Percentiles rank a stretch among this genome's conserved stretches.
phyloP scores from a whole-genome alignment of 2,797 vertebrate species.

The Siniperca scherzeri region DNA sequence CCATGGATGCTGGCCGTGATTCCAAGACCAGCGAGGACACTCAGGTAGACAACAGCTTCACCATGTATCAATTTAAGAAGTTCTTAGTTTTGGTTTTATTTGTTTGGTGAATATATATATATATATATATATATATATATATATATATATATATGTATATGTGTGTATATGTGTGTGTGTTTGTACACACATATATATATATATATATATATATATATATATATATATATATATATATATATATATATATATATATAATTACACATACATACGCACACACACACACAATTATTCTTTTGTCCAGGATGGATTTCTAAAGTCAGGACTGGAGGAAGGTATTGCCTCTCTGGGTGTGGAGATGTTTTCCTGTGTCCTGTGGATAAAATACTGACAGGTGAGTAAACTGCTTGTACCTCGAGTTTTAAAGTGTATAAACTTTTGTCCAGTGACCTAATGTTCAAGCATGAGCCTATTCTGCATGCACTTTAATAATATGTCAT shows the following conservation, averaged over 20 bases:
- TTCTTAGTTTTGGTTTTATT: neutral
- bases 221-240: neutral
- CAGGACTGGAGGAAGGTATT: neutral
- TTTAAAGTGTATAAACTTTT: neutral
- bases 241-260: neutral
- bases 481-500: no score
- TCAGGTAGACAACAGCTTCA: neutral
- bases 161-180: no score
- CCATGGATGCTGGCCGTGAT: conserved; percentile 47
- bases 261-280: neutral
- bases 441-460: neutral
- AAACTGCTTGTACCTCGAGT: neutral
- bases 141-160: neutral
- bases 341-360: conserved; percentile 13
- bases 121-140: neutral
- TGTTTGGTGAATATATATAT: neutral
- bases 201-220: no score
- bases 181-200: neutral
- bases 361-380: neutral
- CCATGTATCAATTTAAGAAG: neutral
- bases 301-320: conserved; percentile 30
- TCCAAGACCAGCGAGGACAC: conserved; percentile 5
- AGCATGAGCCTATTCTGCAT: neutral
- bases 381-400: conserved; percentile 47
- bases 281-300: neutral